phyloP scores from a whole-genome alignment of 2,888 invertebrate species.

The Athripsodes cinereus region DNA sequence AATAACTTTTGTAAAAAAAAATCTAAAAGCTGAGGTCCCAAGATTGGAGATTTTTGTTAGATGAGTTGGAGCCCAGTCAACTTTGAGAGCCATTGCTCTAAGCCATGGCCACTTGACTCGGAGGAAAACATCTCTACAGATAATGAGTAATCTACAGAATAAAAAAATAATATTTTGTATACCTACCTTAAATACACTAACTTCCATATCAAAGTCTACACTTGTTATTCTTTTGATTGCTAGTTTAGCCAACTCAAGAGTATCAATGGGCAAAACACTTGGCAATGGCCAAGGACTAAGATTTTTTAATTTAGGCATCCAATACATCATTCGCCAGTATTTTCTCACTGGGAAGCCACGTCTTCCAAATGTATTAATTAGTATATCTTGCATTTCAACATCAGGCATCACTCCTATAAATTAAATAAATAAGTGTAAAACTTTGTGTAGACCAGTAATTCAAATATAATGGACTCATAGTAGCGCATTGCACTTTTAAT shows the following conservation, averaged over 20 bases:
- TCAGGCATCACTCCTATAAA: slow-evolving; percentile 81
- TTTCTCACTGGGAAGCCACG: slow-evolving; percentile 67
- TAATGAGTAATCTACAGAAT: too few species aligned
- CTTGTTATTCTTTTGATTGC: slow-evolving; percentile 80
- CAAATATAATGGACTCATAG: too few species aligned
- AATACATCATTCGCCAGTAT: slow-evolving; percentile 78
- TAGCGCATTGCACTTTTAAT: too few species aligned
- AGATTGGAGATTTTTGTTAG: too few species aligned
- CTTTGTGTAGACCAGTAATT: too few species aligned
- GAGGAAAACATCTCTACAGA: too few species aligned
- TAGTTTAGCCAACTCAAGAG: slow-evolving; percentile 69
- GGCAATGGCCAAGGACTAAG: slow-evolving; percentile 82
- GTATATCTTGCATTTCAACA: slow-evolving; percentile 74
- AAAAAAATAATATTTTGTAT: too few species aligned
- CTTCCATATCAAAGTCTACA: slow-evolving; percentile 66
- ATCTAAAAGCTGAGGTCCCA: too few species aligned
- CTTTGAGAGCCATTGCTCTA: too few species aligned
- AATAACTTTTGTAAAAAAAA: too few species aligned
- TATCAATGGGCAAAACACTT: slow-evolving; percentile 68
- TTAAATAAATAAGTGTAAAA: not conserved
- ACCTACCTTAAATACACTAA: slow-evolving; percentile 61
- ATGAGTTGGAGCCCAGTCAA: too few species aligned
- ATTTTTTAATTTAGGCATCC: slow-evolving; percentile 93
- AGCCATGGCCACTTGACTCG: too few species aligned
- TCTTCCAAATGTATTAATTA: slow-evolving; percentile 79